Evolutionary conservation across 2,888 invertebrate genomes (phyloP), one percentile per base, ranked within the genome.

Genomic region (Pandemis cinnamomeana): DNA sequence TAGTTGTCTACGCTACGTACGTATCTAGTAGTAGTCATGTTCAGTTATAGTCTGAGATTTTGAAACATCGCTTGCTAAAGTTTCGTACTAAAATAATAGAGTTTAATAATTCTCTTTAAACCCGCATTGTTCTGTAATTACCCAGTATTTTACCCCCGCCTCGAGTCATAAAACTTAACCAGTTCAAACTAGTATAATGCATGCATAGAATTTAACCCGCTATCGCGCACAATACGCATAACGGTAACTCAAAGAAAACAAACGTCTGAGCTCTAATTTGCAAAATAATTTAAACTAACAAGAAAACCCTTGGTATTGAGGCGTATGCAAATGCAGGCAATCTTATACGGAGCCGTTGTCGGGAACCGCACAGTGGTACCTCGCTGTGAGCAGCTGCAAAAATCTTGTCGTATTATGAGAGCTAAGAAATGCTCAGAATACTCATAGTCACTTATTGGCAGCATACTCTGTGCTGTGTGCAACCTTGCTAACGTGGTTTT

Each of bases 251-350:
- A 67, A 60, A 27, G 41, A 71, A 15, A 71, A 67, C 53, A 67
- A 70, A 64, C 6, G 61, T 66, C 51, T 61, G 66, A 51, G 44
- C 48, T 70, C 70, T 70, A 70, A 74, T 70, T 74, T 70, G 66
- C 60, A 27, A 60, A 74, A 74, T 74, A 70, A 74, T 74, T 74
- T 66, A 70, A 70, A 70, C 73, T 61, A 74, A 66, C 73, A 74
- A 74, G 73, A 74, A 69, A 67, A 61, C 53, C 70, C 67, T 46
- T 71, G 67, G 73, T 73, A 77, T 76, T 68, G 70, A 74, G 64
- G 69, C 71, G 75, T 70, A 83, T 82, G 83, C 81, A 80, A 83
- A 84, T 84, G 79, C 74, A 69, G 76, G 77, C 83, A 83, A 83
- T 84, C 81, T 84, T 82, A 80, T 81, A 80, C 78, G 81, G 76